Percentiles rank a stretch among this genome's conserved stretches.
These are phyloP conservation scores for Amblyornis subalaris DNA, from an alignment of 2,113 vertebrate species.

Conservation along the genomic window DNA sequence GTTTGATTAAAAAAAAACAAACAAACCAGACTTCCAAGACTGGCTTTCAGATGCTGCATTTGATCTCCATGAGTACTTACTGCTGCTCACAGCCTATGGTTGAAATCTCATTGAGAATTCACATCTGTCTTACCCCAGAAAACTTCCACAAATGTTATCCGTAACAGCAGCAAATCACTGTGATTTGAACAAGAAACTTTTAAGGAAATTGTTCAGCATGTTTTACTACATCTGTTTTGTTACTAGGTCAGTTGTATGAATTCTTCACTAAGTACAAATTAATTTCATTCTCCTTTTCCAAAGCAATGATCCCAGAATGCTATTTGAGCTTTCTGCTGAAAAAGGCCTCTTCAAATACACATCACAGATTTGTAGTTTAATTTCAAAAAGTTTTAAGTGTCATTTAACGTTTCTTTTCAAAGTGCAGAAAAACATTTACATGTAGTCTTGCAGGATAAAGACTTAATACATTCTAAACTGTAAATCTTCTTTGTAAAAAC, in stretches of 20 bases:
- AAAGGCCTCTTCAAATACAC: neutral
- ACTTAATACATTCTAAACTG: neutral
- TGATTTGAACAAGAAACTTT: neutral
- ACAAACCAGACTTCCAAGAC: neutral
- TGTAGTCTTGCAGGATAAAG: neutral
- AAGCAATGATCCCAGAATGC: neutral
- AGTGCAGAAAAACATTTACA: neutral
- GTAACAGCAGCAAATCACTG: neutral
- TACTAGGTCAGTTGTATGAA: neutral
- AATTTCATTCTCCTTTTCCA: neutral
- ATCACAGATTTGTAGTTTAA: neutral
- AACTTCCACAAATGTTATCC: neutral
- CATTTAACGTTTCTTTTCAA: neutral
- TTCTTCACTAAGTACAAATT: neutral
- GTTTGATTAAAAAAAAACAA: neutral
- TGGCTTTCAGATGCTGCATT: neutral
- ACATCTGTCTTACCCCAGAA: neutral
- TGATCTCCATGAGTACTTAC: neutral
- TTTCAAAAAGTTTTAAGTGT: neutral
- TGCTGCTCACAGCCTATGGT: neutral
- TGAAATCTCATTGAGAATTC: neutral
- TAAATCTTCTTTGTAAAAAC: constrained; percentile 1
- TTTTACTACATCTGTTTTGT: neutral
- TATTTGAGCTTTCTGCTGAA: neutral
- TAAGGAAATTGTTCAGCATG: neutral